Evolutionary conservation across 2,888 invertebrate genomes (phyloP), one percentile per base, ranked within the genome.

Genomic region (Spodoptera littoralis): DNA sequence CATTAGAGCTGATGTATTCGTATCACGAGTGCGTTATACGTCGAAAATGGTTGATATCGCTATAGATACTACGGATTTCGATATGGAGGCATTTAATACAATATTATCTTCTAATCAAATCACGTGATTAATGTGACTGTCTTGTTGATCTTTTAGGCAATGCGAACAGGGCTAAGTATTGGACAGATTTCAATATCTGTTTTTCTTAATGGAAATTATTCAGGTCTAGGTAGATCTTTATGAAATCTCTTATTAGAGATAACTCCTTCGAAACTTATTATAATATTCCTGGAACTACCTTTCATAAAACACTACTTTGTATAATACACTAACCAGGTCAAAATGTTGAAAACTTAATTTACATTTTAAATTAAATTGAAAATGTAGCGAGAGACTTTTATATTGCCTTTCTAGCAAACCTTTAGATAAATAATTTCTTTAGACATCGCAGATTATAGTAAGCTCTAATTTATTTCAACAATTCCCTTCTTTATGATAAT

Each of bases 1-100:
- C 84, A 83, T 85, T 82, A 83, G 68, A 65, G 54, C 60, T 61
- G 64, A 65, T 69, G 64, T 77, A 73, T 76, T 73, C 65, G 60
- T 70, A 74, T 57, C 70, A 69, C 41, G 60, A 59, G 61, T 65
- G 22, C 41, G 58, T 62, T 52, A 47, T 55, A 53, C 27, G 11
- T 47, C 48, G 8, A 54, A 55, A 49, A 56, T 36, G 22, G 11
- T 18, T 27, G 22, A 56, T 45, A 47, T 8, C 11, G 9, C 22
- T 27, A 13, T 66, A 45, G 30, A 11, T 53, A 11, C 4, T 6
- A 9, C 18, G 24, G 13, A 54, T 18, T 12, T 30, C 1, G 13
- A 44, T 24, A 54, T 3, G 5, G 18, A 13, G 4, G 3, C 36
- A 36, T 9, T 24, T 11, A 12, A 24, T 36, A 13, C 1, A 3